Evolutionary conservation across 2,888 invertebrate species (phyloP), one percentile per base, ranked within the genome.

Genomic region (Tricholauxania praeusta): DNA sequence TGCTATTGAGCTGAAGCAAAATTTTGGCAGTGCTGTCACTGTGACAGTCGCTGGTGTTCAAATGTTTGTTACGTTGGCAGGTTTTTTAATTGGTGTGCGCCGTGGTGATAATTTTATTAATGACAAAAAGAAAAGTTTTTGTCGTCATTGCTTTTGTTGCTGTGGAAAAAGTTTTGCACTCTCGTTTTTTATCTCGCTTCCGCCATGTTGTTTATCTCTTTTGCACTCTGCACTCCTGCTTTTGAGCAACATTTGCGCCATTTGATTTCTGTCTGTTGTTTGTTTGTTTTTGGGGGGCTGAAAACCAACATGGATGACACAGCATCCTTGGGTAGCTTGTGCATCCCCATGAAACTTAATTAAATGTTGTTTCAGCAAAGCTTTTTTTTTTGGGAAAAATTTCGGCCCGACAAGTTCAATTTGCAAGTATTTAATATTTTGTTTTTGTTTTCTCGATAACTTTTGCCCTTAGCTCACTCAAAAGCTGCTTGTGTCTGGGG

Each of bases 71-170:
- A 79, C 77, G 81, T 81, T 85, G 85, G 85, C 85, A 85, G 85
- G 80, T 85, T 83, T 80, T 83, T 85, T 85, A 85, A 85, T 85
- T 85, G 83, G 83, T 84, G 83, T 82, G 81, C 80, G 78, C 80
- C 79, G 78, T 82, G 80, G 83, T 85, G 85, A 84, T 85, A 86
- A 86, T 85, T 85, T 85, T 86, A 86, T 85, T 85, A 85, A 86
- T 85, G 86, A 83, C 85, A 83, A 82, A 80, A 82, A 28, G 28
- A 79, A 79, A 81, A 79, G 78, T 79, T 74, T 73, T 66, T 57
- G n/a, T 73, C 72, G 72, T 69, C 52, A 51, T 74, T 32, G 63
- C 62, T 71, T 52, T 52, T 48, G 59, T 73, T 49, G 75, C 76
- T 78, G 66, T 78, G 77, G 74, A 60, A 32, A 22, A 15, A 55